Conservation (phyloP, 2,113 vertebrate species). For the Irena cyanogastra region DNA sequence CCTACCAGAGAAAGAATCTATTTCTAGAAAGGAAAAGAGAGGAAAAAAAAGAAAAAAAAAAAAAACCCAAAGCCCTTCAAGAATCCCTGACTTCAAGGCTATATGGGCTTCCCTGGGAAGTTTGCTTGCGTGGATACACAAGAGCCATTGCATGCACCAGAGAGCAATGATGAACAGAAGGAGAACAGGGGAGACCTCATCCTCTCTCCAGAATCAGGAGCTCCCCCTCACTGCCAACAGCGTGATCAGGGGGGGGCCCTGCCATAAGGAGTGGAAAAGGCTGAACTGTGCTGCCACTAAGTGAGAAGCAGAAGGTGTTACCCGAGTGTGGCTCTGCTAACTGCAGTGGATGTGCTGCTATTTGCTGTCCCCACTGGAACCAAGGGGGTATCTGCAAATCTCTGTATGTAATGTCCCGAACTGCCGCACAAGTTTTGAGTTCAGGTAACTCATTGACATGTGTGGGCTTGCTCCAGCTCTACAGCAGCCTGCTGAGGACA, state of each 20-base stretch:
- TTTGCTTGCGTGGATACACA: background rate
- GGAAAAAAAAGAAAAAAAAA: fast-evolving
- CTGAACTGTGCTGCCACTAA: background rate
- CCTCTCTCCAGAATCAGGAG: background rate
- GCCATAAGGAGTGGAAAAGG: background rate
- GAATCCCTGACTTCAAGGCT: background rate
- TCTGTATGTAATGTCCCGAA: background rate
- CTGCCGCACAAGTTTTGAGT: background rate
- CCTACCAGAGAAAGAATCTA: background rate
- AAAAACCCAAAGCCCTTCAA: background rate
- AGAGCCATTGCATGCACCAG: background rate
- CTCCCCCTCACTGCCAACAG: background rate
- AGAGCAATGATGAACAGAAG: background rate
- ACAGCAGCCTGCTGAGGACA: background rate
- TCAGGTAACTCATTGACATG: background rate
- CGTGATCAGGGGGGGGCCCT: background rate
- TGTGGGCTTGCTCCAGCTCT: background rate
- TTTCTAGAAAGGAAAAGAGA: constrained; percentile 6
- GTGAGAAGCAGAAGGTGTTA: background rate
- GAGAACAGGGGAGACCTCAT: background rate
- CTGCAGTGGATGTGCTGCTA: background rate
- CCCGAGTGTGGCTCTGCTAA: background rate
- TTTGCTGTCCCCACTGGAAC: background rate
- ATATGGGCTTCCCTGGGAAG: background rate
- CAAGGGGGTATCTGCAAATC: background rate